Percentiles rank a stretch among this genome's conserved stretches.
phyloP scores from a whole-genome alignment of 2,797 vertebrate species.

The Odontamblyopus rebecca region DNA sequence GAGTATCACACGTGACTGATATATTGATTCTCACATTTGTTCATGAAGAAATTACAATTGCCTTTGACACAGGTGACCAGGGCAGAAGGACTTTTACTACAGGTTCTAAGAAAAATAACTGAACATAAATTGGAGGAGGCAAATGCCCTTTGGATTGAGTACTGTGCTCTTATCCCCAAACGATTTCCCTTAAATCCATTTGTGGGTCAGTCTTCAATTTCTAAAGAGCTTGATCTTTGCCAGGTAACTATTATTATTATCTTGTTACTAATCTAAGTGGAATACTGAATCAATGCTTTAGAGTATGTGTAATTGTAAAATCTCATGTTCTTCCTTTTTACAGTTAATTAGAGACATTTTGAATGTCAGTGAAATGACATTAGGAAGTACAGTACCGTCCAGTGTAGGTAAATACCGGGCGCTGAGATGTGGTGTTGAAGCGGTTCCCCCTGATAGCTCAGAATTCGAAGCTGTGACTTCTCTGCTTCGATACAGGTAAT shows the following conservation, averaged over 20 bases:
- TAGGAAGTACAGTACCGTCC: constrained; percentile 66
- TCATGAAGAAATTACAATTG: neutral
- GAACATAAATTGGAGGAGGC: constrained; percentile 22
- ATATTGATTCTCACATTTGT: neutral
- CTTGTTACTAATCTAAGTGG: neutral
- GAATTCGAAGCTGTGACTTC: constrained; percentile 73
- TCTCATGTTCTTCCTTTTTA: constrained; percentile 41
- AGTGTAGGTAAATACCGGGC: constrained; percentile 84
- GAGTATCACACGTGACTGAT: neutral
- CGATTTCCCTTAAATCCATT: neutral
- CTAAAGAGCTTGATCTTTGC: constrained; percentile 80
- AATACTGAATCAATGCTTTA: neutral
- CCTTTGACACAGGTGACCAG: constrained; percentile 76
- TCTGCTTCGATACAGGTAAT: constrained; percentile 73
- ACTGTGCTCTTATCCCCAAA: constrained; percentile 74
- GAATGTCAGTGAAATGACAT: constrained; percentile 79
- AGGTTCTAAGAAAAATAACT: constrained; percentile 67
- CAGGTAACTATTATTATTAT: constrained; percentile 63
- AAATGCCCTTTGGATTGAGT: constrained; percentile 54
- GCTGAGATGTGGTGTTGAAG: constrained; percentile 82
- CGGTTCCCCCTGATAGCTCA: constrained; percentile 58
- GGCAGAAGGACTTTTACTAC: constrained; percentile 82
- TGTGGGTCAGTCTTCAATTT: constrained; percentile 60
- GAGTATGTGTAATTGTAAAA: neutral
- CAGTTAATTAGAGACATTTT: constrained; percentile 84